Conservation (phyloP, 2,888 invertebrate genomes). For the Fabriciana adippe region DNA sequence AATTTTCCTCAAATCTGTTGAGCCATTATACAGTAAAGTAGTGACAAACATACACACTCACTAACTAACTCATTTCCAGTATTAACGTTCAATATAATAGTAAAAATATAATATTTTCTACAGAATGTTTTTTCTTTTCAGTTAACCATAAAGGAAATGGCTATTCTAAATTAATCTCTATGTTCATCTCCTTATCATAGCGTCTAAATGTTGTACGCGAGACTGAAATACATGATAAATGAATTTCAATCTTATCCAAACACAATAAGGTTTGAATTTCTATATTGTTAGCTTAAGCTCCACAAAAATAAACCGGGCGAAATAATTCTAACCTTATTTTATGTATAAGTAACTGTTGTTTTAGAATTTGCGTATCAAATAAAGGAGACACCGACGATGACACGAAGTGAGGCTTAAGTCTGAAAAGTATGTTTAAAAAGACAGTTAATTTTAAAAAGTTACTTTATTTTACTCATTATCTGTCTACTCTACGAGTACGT, state of each 20-base stretch:
- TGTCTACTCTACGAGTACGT: too few relatives aligned
- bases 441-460: too few relatives aligned
- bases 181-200: slow-evolving; percentile 38
- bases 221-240: neutral
- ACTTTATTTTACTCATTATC: too few relatives aligned
- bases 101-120: too few relatives aligned
- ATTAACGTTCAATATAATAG: too few relatives aligned
- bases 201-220: slow-evolving; percentile 31
- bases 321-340: slow-evolving; percentile 19
- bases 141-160: slow-evolving; percentile 26
- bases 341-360: slow-evolving; percentile 9
- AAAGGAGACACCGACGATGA: neutral
- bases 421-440: too few relatives aligned
- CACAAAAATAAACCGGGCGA: slow-evolving; percentile 18
- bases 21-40: too few relatives aligned
- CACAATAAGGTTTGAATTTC: neutral
- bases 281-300: neutral
- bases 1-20: too few relatives aligned
- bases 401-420: too few relatives aligned
- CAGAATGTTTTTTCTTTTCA: slow-evolving; percentile 12
- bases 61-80: too few relatives aligned
- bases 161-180: slow-evolving; percentile 35
- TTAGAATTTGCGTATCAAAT: slow-evolving; percentile 3
- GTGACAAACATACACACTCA: too few relatives aligned
- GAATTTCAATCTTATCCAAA: neutral